These are phyloP conservation scores for Scalopus aquaticus DNA, from an alignment of 2,113 vertebrate genomes.

Conservation along the genomic window DNA sequence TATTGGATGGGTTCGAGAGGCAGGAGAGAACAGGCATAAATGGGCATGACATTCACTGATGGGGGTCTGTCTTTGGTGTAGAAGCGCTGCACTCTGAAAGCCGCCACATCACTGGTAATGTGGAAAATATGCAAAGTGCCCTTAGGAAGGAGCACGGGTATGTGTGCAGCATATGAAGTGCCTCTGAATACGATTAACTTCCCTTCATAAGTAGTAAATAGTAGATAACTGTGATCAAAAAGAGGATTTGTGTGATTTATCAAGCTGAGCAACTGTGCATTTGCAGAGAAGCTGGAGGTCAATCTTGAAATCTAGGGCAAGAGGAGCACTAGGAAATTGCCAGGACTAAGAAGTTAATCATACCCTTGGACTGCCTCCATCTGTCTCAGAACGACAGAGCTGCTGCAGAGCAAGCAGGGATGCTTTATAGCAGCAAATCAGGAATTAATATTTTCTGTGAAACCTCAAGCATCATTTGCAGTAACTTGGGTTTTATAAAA, in stretches of 20 bases:
- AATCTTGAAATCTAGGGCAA: conserved; percentile 86
- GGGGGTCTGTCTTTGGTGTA: background rate
- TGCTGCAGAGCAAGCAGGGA: conserved; percentile 66
- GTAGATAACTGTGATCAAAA: conserved; percentile 86
- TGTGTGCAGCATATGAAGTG: conserved; percentile 81
- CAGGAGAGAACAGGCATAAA: background rate
- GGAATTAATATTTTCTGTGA: conserved; percentile 86
- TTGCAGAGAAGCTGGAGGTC: conserved; percentile 86
- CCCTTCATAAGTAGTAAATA: conserved; percentile 83
- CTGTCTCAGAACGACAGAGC: conserved; percentile 81
- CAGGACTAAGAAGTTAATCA: conserved; percentile 87
- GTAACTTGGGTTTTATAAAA: conserved; percentile 86
- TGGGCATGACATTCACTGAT: background rate
- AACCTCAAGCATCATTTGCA: conserved; percentile 83
- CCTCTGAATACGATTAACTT: conserved; percentile 83
- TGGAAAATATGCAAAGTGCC: conserved; percentile 81
- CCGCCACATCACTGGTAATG: background rate
- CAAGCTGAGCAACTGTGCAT: conserved; percentile 83
- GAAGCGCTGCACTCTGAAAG: background rate
- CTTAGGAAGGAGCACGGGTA: conserved; percentile 71
- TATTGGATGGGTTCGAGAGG: background rate
- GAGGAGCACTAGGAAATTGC: conserved; percentile 84
- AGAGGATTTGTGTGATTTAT: conserved; percentile 85
- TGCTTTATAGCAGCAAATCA: conserved; percentile 81
- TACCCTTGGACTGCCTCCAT: conserved; percentile 84